Base-by-base conservation (phyloP, 1,140 invertebrate species). In the Olivierus martensii region DNA sequence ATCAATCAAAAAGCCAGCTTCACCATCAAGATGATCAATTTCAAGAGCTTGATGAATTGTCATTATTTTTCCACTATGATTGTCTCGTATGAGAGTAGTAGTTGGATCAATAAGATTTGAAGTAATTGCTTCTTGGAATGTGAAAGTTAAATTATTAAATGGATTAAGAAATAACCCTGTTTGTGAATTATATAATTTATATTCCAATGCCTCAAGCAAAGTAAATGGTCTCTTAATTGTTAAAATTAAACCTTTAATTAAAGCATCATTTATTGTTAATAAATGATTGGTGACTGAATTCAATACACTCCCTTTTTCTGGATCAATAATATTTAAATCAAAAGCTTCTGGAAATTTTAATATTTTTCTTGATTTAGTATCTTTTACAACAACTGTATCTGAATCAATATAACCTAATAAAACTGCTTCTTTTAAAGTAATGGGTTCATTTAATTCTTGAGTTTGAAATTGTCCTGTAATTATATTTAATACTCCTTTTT, bases 251-350 rank as follows among this genome's bases (percentile, higher is more conserved):
- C 88, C 85, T 68, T 83, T 87, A 52, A 81, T 74, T 43, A 91
- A 82, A 10, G 87, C 87, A 73, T 89, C 84, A 51, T 77, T 75
- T 42, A 90, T 72, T 39, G 77, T 83, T 41, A 91, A 69, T 56
- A 76, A 73, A 53, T 71, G 74, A 12, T 86, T 86, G 14, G 83
- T 87, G 72, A 88, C 84, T 5, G 91, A 90, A 69, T 96, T 88
- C 51, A 92, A 78, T 56, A 96, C 82, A 66, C 82, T 83, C 50
- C 81, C 79, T 36, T 79, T 80, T 18, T 76, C 64, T 12, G 77
- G 71, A 68, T 91, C 82, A 53, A 88, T 77, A n/a, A 93, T 71
- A 51, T 87, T 88, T 69, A 87, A 84, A 57, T 80, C 75, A 49
- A 87, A 76, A 46, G 89, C 70, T 70, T 84, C 83, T 12, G 85